Conservation (phyloP, 2,797 vertebrate species). For the Ptychobarbus kaznakovi region DNA sequence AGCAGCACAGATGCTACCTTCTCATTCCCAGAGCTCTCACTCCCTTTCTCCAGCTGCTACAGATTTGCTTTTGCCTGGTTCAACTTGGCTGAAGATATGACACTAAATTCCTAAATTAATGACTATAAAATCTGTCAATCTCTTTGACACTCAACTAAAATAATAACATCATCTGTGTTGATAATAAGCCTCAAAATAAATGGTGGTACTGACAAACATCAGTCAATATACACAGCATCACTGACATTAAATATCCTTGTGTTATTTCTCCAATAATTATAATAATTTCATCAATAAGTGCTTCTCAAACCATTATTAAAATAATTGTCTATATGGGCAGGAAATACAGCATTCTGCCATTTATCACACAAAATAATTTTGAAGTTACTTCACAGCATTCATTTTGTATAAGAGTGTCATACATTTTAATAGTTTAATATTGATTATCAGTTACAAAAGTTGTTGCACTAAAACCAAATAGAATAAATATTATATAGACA, state of each 20-base stretch:
- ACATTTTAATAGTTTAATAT: background rate
- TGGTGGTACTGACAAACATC: background rate
- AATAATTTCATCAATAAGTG: background rate
- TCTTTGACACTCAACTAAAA: background rate
- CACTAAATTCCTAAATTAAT: background rate
- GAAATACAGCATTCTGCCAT: background rate
- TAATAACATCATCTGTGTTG: background rate
- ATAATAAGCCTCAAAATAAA: background rate
- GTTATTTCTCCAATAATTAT: background rate
- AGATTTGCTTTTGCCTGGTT: background rate
- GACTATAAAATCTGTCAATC: background rate
- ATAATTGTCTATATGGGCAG: background rate
- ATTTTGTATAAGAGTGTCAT: background rate
- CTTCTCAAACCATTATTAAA: background rate
- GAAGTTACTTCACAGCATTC: background rate
- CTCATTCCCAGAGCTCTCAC: slow-evolving; percentile 7
- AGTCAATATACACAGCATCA: background rate
- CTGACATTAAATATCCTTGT: background rate
- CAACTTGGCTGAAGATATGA: slow-evolving; percentile 1
- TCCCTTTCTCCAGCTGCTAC: background rate
- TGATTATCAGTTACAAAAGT: background rate
- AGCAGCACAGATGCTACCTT: slow-evolving; percentile 6
- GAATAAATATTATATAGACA: background rate
- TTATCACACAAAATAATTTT: background rate
- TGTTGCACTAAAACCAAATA: background rate